These are phyloP conservation scores for Acronicta psi DNA, from an alignment of 2,888 invertebrate genomes.

Conservation along the genomic window DNA sequence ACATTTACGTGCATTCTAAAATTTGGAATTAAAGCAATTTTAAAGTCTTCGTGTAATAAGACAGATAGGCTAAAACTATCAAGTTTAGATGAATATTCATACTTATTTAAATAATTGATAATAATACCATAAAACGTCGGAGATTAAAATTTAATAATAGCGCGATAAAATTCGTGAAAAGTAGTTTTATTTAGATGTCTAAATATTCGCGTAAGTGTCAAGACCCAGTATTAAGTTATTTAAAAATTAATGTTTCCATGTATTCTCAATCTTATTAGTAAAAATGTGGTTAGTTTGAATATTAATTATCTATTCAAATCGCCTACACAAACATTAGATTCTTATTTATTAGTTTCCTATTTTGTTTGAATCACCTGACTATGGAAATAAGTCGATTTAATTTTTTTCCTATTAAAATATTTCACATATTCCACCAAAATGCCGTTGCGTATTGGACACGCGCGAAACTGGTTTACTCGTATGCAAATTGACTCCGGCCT, in stretches of 20 bases:
- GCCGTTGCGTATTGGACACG: conserved; percentile 56
- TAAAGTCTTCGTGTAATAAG: too few relatives aligned
- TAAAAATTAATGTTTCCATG: conserved; percentile 3
- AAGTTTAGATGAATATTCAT: too few relatives aligned
- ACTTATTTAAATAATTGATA: too few relatives aligned
- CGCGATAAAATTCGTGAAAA: too few relatives aligned
- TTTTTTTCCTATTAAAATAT: conserved; percentile 16
- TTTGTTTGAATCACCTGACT: conserved; percentile 6
- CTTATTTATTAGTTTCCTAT: neutral
- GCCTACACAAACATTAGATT: neutral
- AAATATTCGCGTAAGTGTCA: too few relatives aligned
- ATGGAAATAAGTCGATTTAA: conserved; percentile 8
- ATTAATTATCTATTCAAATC: neutral
- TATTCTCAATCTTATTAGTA: conserved; percentile 12
- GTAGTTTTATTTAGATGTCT: too few relatives aligned
- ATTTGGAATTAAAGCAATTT: too few relatives aligned
- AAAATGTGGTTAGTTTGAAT: conserved; percentile 4
- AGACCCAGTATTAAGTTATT: too few relatives aligned
- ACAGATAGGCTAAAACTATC: too few relatives aligned
- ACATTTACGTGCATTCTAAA: too few relatives aligned
- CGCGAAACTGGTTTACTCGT: conserved; percentile 68
- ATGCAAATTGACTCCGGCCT: conserved; percentile 69
- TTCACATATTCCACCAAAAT: conserved; percentile 2
- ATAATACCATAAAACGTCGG: too few relatives aligned
- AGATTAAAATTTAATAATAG: too few relatives aligned